phyloP scores from a whole-genome alignment of 2,113 vertebrate genomes.

The Chiloscyllium plagiosum region DNA sequence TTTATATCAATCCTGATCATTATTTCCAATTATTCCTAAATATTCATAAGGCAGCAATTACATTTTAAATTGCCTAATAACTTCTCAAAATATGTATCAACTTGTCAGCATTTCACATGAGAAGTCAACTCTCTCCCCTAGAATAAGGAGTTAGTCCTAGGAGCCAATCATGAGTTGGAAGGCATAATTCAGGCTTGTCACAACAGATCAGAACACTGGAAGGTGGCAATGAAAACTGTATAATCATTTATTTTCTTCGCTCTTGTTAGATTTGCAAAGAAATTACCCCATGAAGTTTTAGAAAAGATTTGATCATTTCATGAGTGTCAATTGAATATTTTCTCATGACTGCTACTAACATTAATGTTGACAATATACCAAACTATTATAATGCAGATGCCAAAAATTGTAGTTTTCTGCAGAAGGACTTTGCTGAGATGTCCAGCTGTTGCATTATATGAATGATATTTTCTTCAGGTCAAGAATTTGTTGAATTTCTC shows the following conservation, averaged over 20 bases:
- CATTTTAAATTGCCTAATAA: not conserved
- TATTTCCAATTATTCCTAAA: not conserved
- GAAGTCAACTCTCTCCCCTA: not conserved
- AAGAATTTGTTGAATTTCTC: not conserved
- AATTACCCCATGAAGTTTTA: not conserved
- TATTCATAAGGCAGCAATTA: not conserved
- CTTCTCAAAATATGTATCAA: conserved; percentile 1
- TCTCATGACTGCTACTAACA: not conserved
- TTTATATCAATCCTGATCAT: not conserved
- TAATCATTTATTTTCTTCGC: not conserved
- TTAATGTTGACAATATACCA: not conserved
- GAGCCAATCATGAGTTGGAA: not conserved
- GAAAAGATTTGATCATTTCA: not conserved
- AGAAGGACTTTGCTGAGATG: not conserved
- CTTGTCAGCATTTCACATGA: not conserved
- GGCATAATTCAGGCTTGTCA: conserved; percentile 24
- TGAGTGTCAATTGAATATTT: not conserved
- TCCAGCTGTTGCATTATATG: not conserved
- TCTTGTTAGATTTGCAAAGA: not conserved
- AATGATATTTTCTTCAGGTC: not conserved
- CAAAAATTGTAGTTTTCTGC: not conserved
- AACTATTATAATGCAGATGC: not conserved
- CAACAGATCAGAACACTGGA: not conserved
- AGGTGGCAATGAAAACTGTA: not conserved
- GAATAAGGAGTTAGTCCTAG: not conserved